These are phyloP conservation scores for Clostera curtula DNA, from an alignment of 2,888 invertebrate genomes.

Conservation along the genomic window DNA sequence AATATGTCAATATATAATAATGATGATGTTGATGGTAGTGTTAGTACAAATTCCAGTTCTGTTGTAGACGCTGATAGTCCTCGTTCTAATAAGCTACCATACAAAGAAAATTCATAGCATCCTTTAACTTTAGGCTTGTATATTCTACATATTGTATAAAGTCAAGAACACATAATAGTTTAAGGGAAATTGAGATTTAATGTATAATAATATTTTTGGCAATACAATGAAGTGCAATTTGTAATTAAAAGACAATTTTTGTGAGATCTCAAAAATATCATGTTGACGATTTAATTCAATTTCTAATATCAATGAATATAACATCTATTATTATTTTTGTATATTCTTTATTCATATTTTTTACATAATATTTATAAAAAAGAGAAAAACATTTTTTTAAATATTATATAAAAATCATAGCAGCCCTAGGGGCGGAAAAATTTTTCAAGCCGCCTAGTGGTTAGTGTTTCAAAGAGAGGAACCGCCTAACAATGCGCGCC, in stretches of 20 bases:
- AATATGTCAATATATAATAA: slow-evolving; percentile 58
- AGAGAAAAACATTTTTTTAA: background rate
- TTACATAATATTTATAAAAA: background rate
- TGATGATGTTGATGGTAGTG: slow-evolving; percentile 39
- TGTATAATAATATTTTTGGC: slow-evolving; percentile 12
- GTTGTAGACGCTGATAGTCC: slow-evolving; percentile 31
- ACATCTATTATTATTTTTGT: too few relatives aligned
- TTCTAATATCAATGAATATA: too few relatives aligned
- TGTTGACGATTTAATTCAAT: too few relatives aligned
- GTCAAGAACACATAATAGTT: too few relatives aligned
- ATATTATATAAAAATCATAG: background rate
- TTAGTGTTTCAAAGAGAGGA: too few relatives aligned
- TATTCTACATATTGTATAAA: too few relatives aligned
- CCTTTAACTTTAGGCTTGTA: too few relatives aligned
- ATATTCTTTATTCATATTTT: slow-evolving; percentile 5
- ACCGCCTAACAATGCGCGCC: too few relatives aligned
- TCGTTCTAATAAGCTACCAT: slow-evolving; percentile 35
- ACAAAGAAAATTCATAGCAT: slow-evolving; percentile 11
- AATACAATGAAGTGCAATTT: slow-evolving; percentile 35
- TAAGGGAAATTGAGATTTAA: too few relatives aligned
- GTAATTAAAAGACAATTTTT: slow-evolving; percentile 4
- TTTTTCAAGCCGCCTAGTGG: too few relatives aligned
- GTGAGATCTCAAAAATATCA: too few relatives aligned
- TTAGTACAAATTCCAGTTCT: slow-evolving; percentile 33
- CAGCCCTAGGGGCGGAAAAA: too few relatives aligned